Evolutionary conservation across 2,113 vertebrate genomes (phyloP), one percentile per base, ranked within the genome.

Genomic region (Ciconia boyciana): DNA sequence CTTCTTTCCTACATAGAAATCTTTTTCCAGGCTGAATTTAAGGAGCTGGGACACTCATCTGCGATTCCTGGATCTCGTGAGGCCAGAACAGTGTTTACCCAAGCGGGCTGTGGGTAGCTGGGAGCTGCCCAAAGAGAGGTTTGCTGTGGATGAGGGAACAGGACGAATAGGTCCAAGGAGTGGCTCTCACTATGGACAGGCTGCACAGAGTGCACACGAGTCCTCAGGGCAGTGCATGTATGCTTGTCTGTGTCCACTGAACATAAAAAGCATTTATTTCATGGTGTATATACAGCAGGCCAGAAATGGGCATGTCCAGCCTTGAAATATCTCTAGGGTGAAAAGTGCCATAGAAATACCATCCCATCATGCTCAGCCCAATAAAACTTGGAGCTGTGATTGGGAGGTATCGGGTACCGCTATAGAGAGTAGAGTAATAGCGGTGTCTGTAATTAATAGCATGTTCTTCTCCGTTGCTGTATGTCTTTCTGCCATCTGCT

Each of bases 401-500:
- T 13, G 74, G 48, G 61, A 71, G 61, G 25, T 46, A 69, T 17
- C 1, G 2, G 39, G n/a, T 54, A 7, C 44, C 0, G 0, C 74
- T 87, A 16, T 19, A 9, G 4, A 39, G 39, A 39, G 39, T 39
- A 39, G 2, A 72, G 20, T 28, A 58, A 39, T 10, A 68, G 25
- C 43, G 0, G 0, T 13, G 58, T 11, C 43, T 54, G 83, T 32
- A 79, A 65, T 62, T 39, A 43, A 20, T 7, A 44, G 57, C 25
- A 0, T 2, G 24, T 8, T 31, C 69, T 51, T 78, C 55, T n/a
- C 18, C 5, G 1, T 79, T 8, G 4, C 71, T 5, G 19, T 4
- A 12, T 51, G 70, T 54, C 79, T 24, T 60, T 65, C 78, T 97
- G 94, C 84, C 91, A 81, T 69, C 94, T 96, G 46, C 87, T 81